Evolutionary conservation across 2,113 vertebrate genomes (phyloP).

Genomic region (Varanus salvator): DNA sequence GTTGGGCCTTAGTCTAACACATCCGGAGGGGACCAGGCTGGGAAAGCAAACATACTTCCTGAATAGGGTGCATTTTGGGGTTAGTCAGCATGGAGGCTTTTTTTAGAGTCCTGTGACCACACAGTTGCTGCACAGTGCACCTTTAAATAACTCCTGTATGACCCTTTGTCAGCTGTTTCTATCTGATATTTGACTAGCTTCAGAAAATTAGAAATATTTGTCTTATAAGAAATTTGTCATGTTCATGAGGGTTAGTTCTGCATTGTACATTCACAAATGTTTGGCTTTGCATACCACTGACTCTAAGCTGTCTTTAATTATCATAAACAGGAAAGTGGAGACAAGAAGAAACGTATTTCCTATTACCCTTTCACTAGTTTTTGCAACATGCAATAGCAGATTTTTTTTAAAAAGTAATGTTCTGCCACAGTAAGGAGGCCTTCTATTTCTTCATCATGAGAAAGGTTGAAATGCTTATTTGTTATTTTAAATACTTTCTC

Average conservation of each 20-base stretch:
- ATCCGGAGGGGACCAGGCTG: too few relatives aligned
- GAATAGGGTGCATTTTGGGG: background rate
- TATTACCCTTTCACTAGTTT: conserved; percentile 7
- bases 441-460: background rate
- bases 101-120: background rate
- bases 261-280: conserved; percentile 17
- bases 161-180: background rate
- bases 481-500: background rate
- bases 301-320: conserved; percentile 36
- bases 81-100: background rate
- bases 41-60: background rate
- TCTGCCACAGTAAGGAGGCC: background rate
- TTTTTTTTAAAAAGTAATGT: background rate
- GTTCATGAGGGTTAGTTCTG: conserved; percentile 9
- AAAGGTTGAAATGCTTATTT: background rate
- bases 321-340: conserved; percentile 39
- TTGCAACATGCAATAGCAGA: conserved; percentile 12
- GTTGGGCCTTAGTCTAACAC: too few relatives aligned
- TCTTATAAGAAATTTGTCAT: conserved; percentile 3
- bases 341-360: conserved; percentile 43
- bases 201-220: conserved; percentile 19
- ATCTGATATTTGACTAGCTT: background rate
- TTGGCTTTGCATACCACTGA: conserved; percentile 26
- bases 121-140: background rate
- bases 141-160: background rate